phyloP scores from a whole-genome alignment of 2,888 invertebrate genomes.

The Chrysina gloriosa region DNA sequence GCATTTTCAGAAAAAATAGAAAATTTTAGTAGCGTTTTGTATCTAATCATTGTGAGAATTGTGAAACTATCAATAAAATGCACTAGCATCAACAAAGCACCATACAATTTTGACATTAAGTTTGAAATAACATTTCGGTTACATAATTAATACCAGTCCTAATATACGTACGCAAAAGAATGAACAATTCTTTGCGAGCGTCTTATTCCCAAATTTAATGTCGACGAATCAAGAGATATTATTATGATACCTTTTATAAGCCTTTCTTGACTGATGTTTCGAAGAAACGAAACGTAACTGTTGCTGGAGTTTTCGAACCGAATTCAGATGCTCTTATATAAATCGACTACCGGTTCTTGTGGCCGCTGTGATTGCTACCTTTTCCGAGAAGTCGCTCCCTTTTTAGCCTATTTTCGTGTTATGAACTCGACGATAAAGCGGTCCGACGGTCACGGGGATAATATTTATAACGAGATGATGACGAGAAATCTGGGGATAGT shows the following conservation, averaged over 20 bases:
- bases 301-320: neutral
- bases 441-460: neutral
- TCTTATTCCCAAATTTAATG: slow-evolving; percentile 1
- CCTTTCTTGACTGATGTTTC: neutral
- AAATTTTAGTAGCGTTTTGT: no score
- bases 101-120: no score
- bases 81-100: no score
- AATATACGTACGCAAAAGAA: no score
- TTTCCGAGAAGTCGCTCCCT: neutral
- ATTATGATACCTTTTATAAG: neutral
- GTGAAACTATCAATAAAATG: no score
- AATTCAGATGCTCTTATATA: neutral
- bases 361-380: neutral
- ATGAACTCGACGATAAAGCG: neutral
- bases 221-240: slow-evolving; percentile 1
- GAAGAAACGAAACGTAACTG: neutral
- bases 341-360: slow-evolving; percentile 15
- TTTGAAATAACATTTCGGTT: no score
- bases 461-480: neutral
- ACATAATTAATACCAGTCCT: no score
- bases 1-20: no score
- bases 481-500: neutral
- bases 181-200: neutral
- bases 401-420: neutral
- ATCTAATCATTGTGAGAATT: no score